Evolutionary conservation across 1,140 invertebrate genomes (phyloP).

Genomic region (Drosophila lacertosa): DNA sequence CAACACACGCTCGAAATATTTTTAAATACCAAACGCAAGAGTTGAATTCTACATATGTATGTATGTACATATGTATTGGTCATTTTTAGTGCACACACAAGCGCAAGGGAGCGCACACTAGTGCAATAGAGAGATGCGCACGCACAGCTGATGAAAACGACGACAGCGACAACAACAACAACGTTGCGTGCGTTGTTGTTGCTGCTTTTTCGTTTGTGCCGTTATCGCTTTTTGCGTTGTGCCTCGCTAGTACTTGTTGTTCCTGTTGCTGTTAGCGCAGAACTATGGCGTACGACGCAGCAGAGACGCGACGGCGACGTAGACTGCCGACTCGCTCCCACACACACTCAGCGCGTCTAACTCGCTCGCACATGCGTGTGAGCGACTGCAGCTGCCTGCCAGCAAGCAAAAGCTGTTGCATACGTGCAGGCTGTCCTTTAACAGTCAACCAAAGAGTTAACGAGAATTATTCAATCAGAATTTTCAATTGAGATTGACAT

Average conservation of each 20-base stretch:
- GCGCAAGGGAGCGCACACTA: neutral
- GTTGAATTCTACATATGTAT: conserved; percentile 13
- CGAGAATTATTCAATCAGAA: no score
- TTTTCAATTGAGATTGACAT: no score
- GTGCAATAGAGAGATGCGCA: conserved; percentile 2
- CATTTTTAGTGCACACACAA: neutral
- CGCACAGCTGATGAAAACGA: conserved; percentile 17
- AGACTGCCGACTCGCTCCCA: conserved; percentile 34
- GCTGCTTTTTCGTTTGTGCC: conserved; percentile 21
- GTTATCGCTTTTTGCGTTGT: conserved; percentile 45
- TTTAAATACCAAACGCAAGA: conserved; percentile 43
- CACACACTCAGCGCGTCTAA: conserved; percentile 4
- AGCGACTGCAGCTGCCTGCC: conserved; percentile 12
- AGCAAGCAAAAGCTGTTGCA: conserved; percentile 24
- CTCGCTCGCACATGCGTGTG: conserved; percentile 33
- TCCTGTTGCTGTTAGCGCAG: conserved; percentile 40
- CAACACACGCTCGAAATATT: conserved; percentile 36
- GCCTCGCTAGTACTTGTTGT: neutral
- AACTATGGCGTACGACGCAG: conserved; percentile 52
- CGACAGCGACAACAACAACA: conserved; percentile 1
- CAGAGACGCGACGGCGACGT: conserved; percentile 28
- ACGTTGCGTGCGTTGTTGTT: neutral
- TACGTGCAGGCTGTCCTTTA: conserved; percentile 54
- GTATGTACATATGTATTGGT: neutral
- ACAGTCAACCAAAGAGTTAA: neutral